Base-by-base conservation (phyloP, 1,140 invertebrate species). In the Eupristina koningsbergeri region DNA sequence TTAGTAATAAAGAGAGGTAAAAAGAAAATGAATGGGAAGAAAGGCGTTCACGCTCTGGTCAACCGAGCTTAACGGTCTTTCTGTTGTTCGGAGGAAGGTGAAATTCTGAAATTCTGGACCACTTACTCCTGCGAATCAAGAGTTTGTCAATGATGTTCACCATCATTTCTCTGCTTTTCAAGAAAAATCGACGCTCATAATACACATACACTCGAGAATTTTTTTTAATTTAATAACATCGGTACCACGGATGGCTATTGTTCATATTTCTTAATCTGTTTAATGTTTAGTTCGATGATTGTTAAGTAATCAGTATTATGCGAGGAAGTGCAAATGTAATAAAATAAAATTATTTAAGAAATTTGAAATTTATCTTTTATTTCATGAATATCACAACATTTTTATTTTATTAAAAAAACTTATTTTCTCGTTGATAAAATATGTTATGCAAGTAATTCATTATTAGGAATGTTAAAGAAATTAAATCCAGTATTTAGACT, bases 51-150 rank as follows among this genome's bases (percentile, higher is more conserved):
- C 19, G 63, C 7, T 41, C 77, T 58, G n/a, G 39, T 45, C 58
- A 45, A 50, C 45, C 26, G 36, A 69, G 77, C 36, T 50, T n/a
- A 80, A 80, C 45, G 63, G 9, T n/a, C n/a, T n/a, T n/a, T 31
- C 41, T 17, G 61, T 61, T 67, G 69, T 58, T n/a, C 47, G 45
- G 58, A 29, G 41, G 58, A 64, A 78, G 36, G 58, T 78, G 58
- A 77, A 77, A 77, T 78, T 63, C 58, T 78, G 58, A 77, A 77
- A 77, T 78, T 63, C 58, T 78, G 22, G 13, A 63, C 34, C 64
- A 3, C 29, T 77, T 77, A 63, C 73, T 53, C 53, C 41, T 50
- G 22, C n/a, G 11, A 75, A 75, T 53, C 13, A 58, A 76, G 22
- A 19, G 61, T 53, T 53, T 17, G 73, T 0, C 73, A 77, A 39